Conservation (phyloP, 2,888 invertebrate genomes). For the Synanthedon andrenaeformis region DNA sequence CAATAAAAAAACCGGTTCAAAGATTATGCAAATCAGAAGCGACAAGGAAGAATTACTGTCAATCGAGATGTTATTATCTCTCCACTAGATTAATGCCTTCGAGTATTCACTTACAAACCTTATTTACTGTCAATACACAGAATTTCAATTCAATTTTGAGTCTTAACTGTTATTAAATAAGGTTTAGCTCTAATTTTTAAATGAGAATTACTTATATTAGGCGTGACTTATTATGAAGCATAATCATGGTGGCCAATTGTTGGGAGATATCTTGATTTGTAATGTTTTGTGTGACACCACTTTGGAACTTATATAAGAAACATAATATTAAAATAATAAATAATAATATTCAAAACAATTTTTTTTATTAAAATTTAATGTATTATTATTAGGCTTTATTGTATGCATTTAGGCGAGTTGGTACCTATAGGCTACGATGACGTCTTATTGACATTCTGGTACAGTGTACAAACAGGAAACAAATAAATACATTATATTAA, state of each 20-base stretch:
- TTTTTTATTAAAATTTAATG: no score
- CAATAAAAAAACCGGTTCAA: slow-evolving; percentile 22
- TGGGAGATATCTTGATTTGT: slow-evolving; percentile 24
- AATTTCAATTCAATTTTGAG: not conserved
- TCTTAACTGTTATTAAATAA: not conserved
- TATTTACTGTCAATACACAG: not conserved
- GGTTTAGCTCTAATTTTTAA: not conserved
- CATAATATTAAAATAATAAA: no score
- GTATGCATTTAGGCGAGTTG: not conserved
- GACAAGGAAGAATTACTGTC: slow-evolving; percentile 45
- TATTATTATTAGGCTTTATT: not conserved
- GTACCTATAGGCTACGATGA: no score
- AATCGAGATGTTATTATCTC: slow-evolving; percentile 36
- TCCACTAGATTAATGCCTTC: slow-evolving; percentile 25
- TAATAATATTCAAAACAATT: no score
- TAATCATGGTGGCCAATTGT: slow-evolving; percentile 40
- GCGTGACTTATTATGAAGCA: slow-evolving; percentile 23
- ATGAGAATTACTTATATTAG: slow-evolving; percentile 1
- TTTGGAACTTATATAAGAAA: not conserved
- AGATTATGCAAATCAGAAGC: slow-evolving; percentile 51
- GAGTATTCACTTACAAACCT: slow-evolving; percentile 20
- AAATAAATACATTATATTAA: no score
- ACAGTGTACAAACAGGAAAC: no score
- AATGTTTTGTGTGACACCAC: no score
- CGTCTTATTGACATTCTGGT: no score